Conservation (phyloP, 2,113 vertebrate genomes). For the Oncorhynchus masou region DNA sequence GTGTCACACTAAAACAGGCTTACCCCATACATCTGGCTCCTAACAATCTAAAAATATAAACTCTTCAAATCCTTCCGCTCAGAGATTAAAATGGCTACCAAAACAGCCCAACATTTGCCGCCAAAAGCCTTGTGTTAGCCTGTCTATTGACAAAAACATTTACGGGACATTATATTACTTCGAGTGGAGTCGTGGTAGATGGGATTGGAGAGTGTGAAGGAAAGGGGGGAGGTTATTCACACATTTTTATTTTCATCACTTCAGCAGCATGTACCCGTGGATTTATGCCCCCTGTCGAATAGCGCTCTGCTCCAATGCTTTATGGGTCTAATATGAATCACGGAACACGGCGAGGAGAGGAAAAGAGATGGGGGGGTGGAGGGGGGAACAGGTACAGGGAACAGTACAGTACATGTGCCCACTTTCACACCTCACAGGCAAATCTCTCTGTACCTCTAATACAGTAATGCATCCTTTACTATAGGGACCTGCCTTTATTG, state of each 20-base stretch:
- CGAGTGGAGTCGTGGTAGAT: background rate
- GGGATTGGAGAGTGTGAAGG: slow-evolving; percentile 17
- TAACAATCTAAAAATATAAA: background rate
- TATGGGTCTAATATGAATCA: slow-evolving; percentile 64
- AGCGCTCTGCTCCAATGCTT: slow-evolving; percentile 52
- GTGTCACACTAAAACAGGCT: background rate
- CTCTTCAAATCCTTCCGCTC: background rate
- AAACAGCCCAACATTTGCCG: background rate
- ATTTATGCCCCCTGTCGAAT: slow-evolving; percentile 60
- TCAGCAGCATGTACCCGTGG: slow-evolving; percentile 12
- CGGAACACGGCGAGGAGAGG: slow-evolving; percentile 27
- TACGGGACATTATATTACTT: background rate
- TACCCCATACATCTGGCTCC: background rate
- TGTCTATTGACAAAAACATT: slow-evolving; percentile 11
- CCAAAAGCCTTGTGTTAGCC: background rate
- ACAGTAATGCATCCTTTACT: background rate
- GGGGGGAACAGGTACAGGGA: too few relatives aligned
- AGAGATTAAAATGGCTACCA: background rate
- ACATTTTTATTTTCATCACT: slow-evolving; percentile 32
- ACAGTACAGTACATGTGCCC: slow-evolving; percentile 34
- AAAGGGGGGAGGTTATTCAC: slow-evolving; percentile 11
- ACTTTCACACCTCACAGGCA: slow-evolving; percentile 26
- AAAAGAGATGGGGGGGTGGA: too few relatives aligned
- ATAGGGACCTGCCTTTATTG: background rate
- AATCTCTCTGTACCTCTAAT: slow-evolving; percentile 22